These are phyloP conservation scores for Lasioglossum calceatum DNA, from an alignment of 2,888 invertebrate species.

Conservation along the genomic window DNA sequence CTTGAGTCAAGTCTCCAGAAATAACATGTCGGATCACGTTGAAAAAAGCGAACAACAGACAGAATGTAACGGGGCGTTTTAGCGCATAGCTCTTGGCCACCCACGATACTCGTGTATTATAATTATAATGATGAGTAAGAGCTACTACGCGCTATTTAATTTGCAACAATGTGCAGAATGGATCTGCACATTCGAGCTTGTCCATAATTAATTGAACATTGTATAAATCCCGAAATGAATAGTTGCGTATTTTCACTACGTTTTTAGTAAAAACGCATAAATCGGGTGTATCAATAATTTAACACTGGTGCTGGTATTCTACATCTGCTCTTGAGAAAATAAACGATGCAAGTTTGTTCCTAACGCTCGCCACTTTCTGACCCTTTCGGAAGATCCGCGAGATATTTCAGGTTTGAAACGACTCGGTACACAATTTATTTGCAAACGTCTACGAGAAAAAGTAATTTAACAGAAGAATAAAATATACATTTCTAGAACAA, in stretches of 20 bases:
- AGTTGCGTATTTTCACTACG: background rate
- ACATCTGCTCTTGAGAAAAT: background rate
- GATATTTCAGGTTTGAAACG: background rate
- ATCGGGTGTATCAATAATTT: background rate
- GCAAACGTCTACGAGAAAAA: no score
- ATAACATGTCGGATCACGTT: slow-evolving; percentile 46
- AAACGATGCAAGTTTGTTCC: background rate
- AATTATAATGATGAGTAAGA: slow-evolving; percentile 8
- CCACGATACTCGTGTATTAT: slow-evolving; percentile 15
- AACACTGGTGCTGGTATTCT: background rate
- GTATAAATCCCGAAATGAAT: background rate
- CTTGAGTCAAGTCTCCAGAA: slow-evolving; percentile 59
- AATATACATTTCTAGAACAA: no score
- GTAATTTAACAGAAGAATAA: no score
- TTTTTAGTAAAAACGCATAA: background rate
- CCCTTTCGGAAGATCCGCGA: background rate
- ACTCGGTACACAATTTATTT: no score
- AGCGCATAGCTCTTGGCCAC: background rate
- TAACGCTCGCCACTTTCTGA: background rate
- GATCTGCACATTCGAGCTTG: background rate
- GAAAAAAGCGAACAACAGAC: slow-evolving; percentile 9
- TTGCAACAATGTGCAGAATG: background rate
- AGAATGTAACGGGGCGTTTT: slow-evolving; percentile 14
- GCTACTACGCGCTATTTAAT: background rate
- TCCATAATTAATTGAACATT: background rate